These are phyloP conservation scores for Athene cunicularia DNA, from an alignment of 2,113 vertebrate genomes.

Conservation along the genomic window DNA sequence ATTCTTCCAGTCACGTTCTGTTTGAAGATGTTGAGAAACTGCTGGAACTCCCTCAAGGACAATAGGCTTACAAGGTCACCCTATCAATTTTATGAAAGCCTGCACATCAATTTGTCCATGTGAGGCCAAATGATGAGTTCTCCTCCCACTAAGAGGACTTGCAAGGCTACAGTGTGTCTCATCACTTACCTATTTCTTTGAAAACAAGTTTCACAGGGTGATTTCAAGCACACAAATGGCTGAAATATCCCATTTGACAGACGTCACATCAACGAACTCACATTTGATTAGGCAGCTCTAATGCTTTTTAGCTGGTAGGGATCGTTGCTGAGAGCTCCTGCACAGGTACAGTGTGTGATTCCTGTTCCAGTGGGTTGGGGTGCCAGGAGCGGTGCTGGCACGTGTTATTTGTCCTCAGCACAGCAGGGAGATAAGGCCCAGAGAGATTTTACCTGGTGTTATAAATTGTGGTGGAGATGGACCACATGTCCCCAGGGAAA, in stretches of 20 bases:
- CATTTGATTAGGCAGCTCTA: background rate
- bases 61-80: background rate
- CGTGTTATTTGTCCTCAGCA: rapidly evolving
- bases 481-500: background rate
- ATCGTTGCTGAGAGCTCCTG: rapidly evolving
- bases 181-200: background rate
- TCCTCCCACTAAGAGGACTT: background rate
- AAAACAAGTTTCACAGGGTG: background rate
- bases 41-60: background rate
- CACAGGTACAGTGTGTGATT: background rate
- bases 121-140: background rate
- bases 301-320: background rate
- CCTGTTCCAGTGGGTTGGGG: rapidly evolving
- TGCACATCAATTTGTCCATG: background rate
- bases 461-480: background rate
- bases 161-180: background rate
- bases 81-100: background rate
- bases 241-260: background rate
- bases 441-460: background rate
- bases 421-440: background rate
- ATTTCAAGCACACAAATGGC: background rate
- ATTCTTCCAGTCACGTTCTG: background rate
- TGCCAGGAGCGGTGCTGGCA: background rate
- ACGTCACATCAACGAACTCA: background rate
- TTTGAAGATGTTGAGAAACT: background rate